Evolutionary conservation across 2,797 vertebrate species (phyloP).

Genomic region (Catamblyrhynchus diadema): DNA sequence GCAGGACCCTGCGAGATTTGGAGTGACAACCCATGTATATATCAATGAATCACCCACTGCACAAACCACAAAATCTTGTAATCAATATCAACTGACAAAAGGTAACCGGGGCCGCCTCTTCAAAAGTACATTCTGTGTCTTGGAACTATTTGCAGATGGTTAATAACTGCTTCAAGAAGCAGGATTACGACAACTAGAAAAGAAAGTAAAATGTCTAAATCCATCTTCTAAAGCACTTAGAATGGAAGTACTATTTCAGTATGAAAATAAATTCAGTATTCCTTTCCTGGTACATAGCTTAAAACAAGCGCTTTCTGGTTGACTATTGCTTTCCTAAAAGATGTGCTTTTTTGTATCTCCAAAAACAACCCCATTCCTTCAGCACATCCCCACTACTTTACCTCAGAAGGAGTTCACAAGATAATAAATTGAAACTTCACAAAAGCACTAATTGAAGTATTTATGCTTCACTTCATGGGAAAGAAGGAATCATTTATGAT

Average conservation of each 20-base stretch:
- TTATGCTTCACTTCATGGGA: neutral
- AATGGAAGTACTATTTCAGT: neutral
- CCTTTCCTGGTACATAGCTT: neutral
- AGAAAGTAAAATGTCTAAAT: neutral
- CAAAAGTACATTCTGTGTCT: neutral
- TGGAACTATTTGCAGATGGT: neutral
- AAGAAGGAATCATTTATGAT: neutral
- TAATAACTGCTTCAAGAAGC: neutral
- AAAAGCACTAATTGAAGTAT: neutral
- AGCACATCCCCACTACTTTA: neutral
- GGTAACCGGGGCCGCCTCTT: neutral
- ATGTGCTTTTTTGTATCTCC: neutral
- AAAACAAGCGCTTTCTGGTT: neutral
- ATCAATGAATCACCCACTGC: neutral
- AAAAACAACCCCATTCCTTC: neutral
- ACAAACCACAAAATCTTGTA: neutral
- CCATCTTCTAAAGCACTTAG: neutral
- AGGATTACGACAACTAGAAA: neutral
- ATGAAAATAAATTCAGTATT: neutral
- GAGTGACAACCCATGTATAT: accelerated
- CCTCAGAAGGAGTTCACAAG: neutral
- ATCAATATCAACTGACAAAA: neutral
- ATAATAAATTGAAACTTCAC: neutral
- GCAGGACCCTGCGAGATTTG: neutral
- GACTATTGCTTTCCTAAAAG: neutral